phyloP scores from a whole-genome alignment of 2,797 vertebrate species.

The Notoglanidium macrostoma region DNA sequence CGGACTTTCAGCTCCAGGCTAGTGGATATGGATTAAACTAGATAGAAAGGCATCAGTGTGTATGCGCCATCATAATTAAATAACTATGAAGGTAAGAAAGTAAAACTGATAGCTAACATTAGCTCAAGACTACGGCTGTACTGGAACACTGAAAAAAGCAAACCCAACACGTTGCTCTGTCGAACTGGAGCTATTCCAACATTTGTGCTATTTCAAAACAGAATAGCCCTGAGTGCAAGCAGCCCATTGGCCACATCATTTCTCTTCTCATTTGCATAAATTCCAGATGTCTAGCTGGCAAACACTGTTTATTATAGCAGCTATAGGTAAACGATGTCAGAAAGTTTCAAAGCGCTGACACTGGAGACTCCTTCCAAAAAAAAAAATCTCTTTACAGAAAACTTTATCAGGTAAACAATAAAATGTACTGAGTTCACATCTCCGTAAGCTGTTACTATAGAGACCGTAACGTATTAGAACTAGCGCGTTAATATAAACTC shows the following conservation, averaged over 20 bases:
- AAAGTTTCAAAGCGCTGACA: too few species aligned
- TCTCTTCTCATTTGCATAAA: neutral
- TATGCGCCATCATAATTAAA: neutral
- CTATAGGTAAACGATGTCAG: neutral
- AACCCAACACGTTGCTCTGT: neutral
- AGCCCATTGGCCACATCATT: neutral
- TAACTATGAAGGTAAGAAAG: too few species aligned
- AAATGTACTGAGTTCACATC: too few species aligned
- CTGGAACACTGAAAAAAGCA: neutral
- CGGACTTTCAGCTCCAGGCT: neutral
- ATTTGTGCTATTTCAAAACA: neutral
- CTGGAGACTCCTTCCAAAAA: too few species aligned
- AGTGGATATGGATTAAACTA: neutral
- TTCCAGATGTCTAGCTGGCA: neutral
- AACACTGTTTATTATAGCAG: neutral
- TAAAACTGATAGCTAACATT: neutral
- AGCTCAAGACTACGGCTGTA: too few species aligned
- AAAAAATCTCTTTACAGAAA: too few species aligned
- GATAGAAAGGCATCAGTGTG: neutral
- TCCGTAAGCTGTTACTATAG: neutral
- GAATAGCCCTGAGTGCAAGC: neutral
- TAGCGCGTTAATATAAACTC: neutral
- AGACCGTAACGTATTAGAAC: neutral
- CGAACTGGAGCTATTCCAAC: too few species aligned
- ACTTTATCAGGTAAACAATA: too few species aligned